Evolutionary conservation across 2,797 vertebrate genomes (phyloP).

Genomic region (Crenichthys baileyi): DNA sequence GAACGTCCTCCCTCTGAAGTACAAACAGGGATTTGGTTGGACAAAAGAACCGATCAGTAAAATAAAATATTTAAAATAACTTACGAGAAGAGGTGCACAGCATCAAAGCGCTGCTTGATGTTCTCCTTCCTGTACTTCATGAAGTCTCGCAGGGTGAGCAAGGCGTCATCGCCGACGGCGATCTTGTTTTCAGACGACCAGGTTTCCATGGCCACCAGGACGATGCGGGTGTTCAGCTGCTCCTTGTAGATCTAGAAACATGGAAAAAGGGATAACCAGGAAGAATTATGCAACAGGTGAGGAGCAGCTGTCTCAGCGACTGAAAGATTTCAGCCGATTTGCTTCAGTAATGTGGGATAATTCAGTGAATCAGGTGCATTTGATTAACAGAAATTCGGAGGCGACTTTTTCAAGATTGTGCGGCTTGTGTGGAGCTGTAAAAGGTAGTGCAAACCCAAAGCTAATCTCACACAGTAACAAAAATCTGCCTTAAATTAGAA

Average conservation of each 20-base stretch:
- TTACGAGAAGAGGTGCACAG: constrained; percentile 95
- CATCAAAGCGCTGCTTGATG: constrained; percentile 87
- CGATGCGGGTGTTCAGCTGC: constrained; percentile 95
- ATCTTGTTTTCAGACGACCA: constrained; percentile 93
- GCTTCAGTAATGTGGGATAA: not conserved
- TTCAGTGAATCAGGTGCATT: not conserved
- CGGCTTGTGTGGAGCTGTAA: not conserved
- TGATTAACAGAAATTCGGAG: not conserved
- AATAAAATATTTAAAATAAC: constrained; percentile 46
- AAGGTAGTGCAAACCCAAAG: not conserved
- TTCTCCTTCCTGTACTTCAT: constrained; percentile 93
- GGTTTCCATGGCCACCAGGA: constrained; percentile 97
- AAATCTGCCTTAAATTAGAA: not conserved
- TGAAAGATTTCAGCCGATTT: not conserved
- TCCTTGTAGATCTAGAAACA: constrained; percentile 94
- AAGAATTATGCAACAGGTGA: constrained; percentile 3
- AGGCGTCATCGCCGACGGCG: constrained; percentile 86
- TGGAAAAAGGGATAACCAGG: constrained; percentile 3
- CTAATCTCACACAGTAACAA: not conserved
- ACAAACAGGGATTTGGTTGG: constrained; percentile 27
- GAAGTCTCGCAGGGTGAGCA: constrained; percentile 91
- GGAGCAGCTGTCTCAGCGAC: not conserved
- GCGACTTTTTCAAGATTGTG: too few relatives aligned
- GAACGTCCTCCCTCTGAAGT: constrained; percentile 89
- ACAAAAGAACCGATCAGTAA: not conserved